A percentile compares a stretch with the other conserved stretches of the same genome.
Conservation (phyloP, 2,888 invertebrate genomes). For the Dasysyrphus tricinctus region DNA sequence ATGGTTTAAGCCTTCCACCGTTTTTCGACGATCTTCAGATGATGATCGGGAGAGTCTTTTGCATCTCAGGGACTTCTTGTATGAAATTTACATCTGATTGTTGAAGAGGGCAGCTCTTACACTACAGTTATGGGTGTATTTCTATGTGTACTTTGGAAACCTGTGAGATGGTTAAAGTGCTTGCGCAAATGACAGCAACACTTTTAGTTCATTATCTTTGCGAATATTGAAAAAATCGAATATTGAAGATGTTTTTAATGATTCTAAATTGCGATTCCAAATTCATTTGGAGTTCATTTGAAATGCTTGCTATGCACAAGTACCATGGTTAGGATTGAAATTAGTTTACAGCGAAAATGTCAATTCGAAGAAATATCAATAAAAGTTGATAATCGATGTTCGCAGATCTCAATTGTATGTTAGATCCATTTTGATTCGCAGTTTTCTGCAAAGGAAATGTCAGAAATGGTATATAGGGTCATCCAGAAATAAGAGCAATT, state of each 20-base stretch:
- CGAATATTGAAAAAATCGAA: background rate
- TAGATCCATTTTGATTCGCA: too few species aligned
- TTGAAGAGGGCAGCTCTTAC: conserved; percentile 36
- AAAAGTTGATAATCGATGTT: background rate
- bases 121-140: conserved; percentile 16
- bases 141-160: conserved; percentile 2
- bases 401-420: too few species aligned
- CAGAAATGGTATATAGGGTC: too few species aligned
- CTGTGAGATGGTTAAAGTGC: conserved; percentile 35
- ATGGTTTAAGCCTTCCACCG: background rate
- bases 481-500: too few species aligned
- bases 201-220: background rate
- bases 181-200: conserved; percentile 47
- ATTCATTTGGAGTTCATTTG: background rate
- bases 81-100: conserved; percentile 58
- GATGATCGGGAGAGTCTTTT: background rate
- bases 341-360: too few species aligned
- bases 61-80: conserved; percentile 34
- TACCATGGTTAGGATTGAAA: too few species aligned
- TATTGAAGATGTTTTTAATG: background rate
- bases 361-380: too few species aligned
- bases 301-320: too few species aligned
- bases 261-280: background rate
- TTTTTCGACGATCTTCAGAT: background rate
- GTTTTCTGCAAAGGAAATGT: too few species aligned